Evolutionary conservation across 2,888 invertebrate species (phyloP).

Genomic region (Cheilosia impressa): DNA sequence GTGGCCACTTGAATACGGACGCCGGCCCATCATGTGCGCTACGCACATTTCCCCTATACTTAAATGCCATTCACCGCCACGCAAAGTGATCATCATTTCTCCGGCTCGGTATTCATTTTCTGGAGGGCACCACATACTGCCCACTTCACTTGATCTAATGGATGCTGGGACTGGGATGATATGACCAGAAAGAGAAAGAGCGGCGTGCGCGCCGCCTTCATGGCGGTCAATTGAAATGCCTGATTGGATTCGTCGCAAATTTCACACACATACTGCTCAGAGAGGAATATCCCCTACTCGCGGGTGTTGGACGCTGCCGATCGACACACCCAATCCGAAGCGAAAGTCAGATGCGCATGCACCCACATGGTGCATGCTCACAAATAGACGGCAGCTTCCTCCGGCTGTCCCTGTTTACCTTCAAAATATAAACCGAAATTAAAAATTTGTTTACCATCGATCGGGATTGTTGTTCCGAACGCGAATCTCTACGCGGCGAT

Average conservation of each 20-base stretch:
- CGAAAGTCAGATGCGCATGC: constrained; percentile 59
- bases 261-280: constrained; percentile 36
- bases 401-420: constrained; percentile 71
- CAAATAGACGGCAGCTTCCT: constrained; percentile 51
- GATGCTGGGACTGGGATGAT: background rate
- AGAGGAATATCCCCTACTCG: background rate
- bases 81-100: constrained; percentile 68
- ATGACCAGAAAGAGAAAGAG: background rate
- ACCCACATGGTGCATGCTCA: constrained; percentile 57
- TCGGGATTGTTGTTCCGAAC: constrained; percentile 61
- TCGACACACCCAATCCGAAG: constrained; percentile 59
- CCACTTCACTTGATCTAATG: constrained; percentile 23
- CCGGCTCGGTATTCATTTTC: constrained; percentile 7
- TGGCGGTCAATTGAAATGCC: constrained; percentile 75
- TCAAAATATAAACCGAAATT: constrained; percentile 34
- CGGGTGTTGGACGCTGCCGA: constrained; percentile 22
- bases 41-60: constrained; percentile 54
- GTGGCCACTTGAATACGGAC: constrained; percentile 73
- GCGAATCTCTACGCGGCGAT: constrained; percentile 52
- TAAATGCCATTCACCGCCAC: constrained; percentile 53
- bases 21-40: constrained; percentile 55
- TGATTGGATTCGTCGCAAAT: constrained; percentile 75
- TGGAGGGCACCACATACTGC: constrained; percentile 47
- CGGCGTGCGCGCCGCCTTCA: constrained; percentile 67
- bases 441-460: constrained; percentile 62